Evolutionary conservation across 2,797 vertebrate genomes (phyloP), one percentile per base, ranked within the genome.

Genomic region (Zalophus californianus): DNA sequence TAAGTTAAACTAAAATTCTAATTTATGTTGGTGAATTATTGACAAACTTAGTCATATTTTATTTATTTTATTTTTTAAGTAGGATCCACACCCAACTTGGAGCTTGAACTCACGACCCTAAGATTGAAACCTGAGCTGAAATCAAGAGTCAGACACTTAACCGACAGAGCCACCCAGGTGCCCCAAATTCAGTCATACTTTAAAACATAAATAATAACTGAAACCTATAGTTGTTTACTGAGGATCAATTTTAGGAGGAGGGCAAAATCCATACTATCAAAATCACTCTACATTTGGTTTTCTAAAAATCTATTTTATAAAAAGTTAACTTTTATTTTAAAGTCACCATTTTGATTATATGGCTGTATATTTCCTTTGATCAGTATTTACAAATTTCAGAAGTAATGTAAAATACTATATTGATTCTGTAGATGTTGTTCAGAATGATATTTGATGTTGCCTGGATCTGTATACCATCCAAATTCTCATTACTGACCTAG

Each of bases 1-100:
- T 32, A 87, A 70, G 68, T 66, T 91, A 83, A 92, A 86, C n/a
- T 94, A 89, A 97, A 91, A 80, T 72, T 75, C 32, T 84, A 77
- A 83, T 75, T 80, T 60, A 75, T 86, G 25, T 78, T 94, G 75
- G 20, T 84, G 77, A 82, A 78, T 80, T 93, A 87, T 73, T 75
- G 58, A 60, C 12, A 83, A 86, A 66, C 44, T 82, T 70, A 92
- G 27, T 41, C 12, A n/a, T 92, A 62, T 78, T 88, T 94, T 86
- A 68, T n/a, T 66, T n/a, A 35, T 66, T 66, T 68, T 68, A 16
- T 35, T 68, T 68, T 68, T 35, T 68, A 35, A 68, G 66, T 35
- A 21, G 18, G 66, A 16, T 68, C 66, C 66, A 68, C 66, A 68
- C 66, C n/a, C 66, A 68, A 68, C n/a, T 35, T 2, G 29, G n/a